phyloP scores from a whole-genome alignment of 2,888 invertebrate genomes.

The Chydorus sphaericus region DNA sequence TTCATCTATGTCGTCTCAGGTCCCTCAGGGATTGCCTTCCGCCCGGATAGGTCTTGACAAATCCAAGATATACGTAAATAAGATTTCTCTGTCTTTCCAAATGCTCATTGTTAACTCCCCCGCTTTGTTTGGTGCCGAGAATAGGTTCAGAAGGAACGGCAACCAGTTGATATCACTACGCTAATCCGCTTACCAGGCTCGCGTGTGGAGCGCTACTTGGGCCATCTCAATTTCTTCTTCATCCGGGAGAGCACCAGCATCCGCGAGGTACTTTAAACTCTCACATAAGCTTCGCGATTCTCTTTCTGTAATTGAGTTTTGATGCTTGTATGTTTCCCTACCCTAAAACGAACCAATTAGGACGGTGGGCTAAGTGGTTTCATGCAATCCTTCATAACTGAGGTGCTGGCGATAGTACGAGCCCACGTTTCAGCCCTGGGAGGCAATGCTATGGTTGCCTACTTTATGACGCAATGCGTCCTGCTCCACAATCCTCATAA shows the following conservation, averaged over 20 bases:
- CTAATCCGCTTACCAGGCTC: conserved; percentile 63
- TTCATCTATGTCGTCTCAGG: too few relatives aligned
- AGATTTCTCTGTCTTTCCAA: not conserved
- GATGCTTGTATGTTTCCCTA: too few relatives aligned
- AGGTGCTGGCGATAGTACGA: conserved; percentile 80
- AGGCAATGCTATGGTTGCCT: conserved; percentile 88
- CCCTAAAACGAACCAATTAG: too few relatives aligned
- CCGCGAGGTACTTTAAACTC: conserved; percentile 47
- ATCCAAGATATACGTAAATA: conserved; percentile 1
- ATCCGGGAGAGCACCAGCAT: conserved; percentile 88
- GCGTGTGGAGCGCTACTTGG: conserved; percentile 63
- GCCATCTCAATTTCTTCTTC: conserved; percentile 84
- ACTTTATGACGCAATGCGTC: conserved; percentile 81
- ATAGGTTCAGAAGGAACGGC: conserved; percentile 5
- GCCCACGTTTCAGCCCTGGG: conserved; percentile 86
- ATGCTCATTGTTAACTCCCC: not conserved
- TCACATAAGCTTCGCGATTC: too few relatives aligned
- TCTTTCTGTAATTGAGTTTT: too few relatives aligned
- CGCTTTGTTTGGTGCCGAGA: too few relatives aligned
- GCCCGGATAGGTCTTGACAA: too few relatives aligned
- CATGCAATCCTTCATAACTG: conserved; percentile 82
- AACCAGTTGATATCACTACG: conserved; percentile 51
- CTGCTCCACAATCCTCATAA: conserved; percentile 86
- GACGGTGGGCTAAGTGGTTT: conserved; percentile 86
- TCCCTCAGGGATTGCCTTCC: too few relatives aligned